Evolutionary conservation across 35 echinoderm and acorn worm species (phyloP).

Genomic region (Heliocidaris tuberculata): DNA sequence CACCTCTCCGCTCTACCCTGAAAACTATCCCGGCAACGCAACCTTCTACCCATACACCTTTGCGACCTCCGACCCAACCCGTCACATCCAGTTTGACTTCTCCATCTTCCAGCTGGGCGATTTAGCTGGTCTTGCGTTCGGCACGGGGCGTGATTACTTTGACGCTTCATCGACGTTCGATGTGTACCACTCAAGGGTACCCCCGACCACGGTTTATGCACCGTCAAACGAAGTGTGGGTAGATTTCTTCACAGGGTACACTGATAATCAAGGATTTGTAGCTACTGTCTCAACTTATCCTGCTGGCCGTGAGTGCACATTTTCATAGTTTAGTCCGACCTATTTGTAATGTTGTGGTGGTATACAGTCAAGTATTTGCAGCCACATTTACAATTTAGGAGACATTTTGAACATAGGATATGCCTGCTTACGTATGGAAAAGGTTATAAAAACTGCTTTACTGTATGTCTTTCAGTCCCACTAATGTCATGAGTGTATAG

Average conservation of each 20-base stretch:
- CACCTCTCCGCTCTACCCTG: constrained; percentile 24
- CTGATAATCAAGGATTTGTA: neutral
- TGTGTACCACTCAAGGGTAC: neutral
- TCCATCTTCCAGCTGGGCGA: neutral
- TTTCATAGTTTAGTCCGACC: neutral
- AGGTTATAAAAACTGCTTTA: too few relatives aligned
- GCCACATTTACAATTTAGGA: neutral
- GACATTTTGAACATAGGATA: too few relatives aligned
- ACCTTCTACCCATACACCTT: neutral
- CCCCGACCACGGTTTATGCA: neutral
- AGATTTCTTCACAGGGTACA: neutral
- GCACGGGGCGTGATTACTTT: neutral
- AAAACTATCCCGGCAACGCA: neutral
- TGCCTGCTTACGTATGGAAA: too few relatives aligned
- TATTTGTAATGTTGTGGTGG: neutral
- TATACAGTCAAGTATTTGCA: neutral
- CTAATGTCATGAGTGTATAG: too few relatives aligned
- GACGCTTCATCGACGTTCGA: neutral
- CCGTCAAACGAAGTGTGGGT: neutral
- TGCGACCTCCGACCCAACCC: neutral
- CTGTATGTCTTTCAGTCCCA: too few relatives aligned
- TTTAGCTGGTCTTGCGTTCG: neutral
- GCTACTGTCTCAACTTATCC: neutral
- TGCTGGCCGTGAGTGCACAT: neutral
- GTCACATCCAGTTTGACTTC: constrained; percentile 22